Evolutionary conservation across 2,797 vertebrate species (phyloP).

Genomic region (Amphiprion clarkii): DNA sequence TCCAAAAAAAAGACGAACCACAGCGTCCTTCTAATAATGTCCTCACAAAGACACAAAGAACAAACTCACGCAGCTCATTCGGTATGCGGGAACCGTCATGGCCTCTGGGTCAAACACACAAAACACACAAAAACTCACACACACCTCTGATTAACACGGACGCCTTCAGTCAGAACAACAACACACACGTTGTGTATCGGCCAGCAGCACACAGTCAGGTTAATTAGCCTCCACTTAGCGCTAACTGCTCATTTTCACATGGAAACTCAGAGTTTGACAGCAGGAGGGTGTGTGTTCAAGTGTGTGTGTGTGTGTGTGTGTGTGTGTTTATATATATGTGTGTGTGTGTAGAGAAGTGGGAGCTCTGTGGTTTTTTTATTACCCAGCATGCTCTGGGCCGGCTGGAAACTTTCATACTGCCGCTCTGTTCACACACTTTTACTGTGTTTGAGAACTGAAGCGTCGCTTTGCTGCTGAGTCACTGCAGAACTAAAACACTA

Average conservation of each 20-base stretch:
- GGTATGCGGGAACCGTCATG: slow-evolving; percentile 11
- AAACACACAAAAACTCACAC: background rate
- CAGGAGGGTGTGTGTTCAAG: slow-evolving; percentile 12
- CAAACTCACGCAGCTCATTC: background rate
- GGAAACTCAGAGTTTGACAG: slow-evolving; percentile 25
- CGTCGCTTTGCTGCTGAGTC: background rate
- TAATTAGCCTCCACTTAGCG: slow-evolving; percentile 43
- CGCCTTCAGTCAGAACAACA: slow-evolving; percentile 1
- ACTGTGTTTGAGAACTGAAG: background rate
- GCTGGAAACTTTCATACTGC: slow-evolving; percentile 14
- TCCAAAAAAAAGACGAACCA: too few relatives aligned
- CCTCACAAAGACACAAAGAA: background rate
- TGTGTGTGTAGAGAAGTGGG: slow-evolving; percentile 42
- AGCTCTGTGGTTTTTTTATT: slow-evolving; percentile 46
- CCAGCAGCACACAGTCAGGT: background rate
- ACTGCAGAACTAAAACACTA: background rate
- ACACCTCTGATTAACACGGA: background rate
- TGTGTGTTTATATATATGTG: slow-evolving; percentile 7
- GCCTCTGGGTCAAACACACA: slow-evolving; percentile 9
- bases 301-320: slow-evolving; percentile 15
- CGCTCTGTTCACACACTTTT: slow-evolving; percentile 2
- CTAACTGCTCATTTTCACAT: slow-evolving; percentile 39
- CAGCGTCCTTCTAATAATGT: background rate
- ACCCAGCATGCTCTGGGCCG: slow-evolving; percentile 52
- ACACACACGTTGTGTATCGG: background rate